A percentile compares a stretch with the other conserved stretches of the same genome.
Evolutionary conservation across 2,113 vertebrate species (phyloP).

Genomic region (Passerina amoena): DNA sequence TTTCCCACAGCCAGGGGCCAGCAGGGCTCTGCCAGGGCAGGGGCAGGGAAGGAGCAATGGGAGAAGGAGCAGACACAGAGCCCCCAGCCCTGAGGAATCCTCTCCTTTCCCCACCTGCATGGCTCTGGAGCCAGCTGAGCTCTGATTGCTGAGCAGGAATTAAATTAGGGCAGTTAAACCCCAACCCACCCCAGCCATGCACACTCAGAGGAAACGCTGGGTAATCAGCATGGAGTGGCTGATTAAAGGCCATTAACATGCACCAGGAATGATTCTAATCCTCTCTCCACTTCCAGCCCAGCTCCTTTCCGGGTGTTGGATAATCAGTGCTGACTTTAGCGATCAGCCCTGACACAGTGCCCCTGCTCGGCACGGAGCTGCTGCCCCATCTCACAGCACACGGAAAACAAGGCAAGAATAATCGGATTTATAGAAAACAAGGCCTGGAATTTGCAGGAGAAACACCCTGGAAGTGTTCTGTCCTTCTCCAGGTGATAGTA

Average conservation of each 20-base stretch:
- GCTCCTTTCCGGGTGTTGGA: not conserved
- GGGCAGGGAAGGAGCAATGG: not conserved
- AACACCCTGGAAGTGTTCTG: not conserved
- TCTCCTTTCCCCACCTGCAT: not conserved
- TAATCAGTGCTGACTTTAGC: slow-evolving; percentile 13
- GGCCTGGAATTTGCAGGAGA: not conserved
- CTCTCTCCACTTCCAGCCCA: not conserved
- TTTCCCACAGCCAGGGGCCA: not conserved
- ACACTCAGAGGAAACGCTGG: not conserved
- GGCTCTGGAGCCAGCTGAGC: not conserved
- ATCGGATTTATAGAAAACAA: not conserved
- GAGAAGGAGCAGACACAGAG: not conserved
- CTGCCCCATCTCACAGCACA: not conserved
- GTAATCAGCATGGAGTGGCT: slow-evolving; percentile 52
- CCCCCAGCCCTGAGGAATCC: not conserved
- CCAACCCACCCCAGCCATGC: not conserved
- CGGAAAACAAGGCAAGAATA: not conserved
- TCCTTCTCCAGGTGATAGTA: not conserved
- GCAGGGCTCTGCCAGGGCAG: not conserved
- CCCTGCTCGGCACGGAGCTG: not conserved
- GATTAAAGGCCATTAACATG: slow-evolving; percentile 66
- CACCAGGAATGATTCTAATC: slow-evolving; percentile 9
- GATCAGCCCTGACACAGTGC: not conserved
- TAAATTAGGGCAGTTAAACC: slow-evolving; percentile 55
- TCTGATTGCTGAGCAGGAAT: slow-evolving; percentile 52